Percentiles rank a stretch among this genome's conserved stretches.
Evolutionary conservation across 2,113 vertebrate genomes (phyloP).

Genomic region (Megalops atlanticus): DNA sequence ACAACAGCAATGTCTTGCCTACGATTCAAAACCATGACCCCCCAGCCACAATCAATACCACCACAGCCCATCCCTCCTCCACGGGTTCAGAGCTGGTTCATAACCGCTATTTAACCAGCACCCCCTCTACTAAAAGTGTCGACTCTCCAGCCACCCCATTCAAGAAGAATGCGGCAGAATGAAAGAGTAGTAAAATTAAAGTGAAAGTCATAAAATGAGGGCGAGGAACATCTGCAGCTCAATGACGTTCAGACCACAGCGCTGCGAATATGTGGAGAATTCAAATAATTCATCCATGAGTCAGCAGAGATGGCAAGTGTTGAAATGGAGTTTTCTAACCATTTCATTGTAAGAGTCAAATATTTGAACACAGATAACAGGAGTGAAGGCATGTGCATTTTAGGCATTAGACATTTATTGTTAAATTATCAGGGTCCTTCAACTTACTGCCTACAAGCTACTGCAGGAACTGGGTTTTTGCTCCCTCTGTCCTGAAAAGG

Average conservation of each 20-base stretch:
- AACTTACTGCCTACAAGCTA: too few species aligned
- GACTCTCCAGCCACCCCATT: neutral
- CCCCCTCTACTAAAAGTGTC: neutral
- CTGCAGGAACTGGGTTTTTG: neutral
- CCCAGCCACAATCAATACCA: too few species aligned
- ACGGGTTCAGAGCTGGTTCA: too few species aligned
- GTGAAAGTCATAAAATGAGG: neutral
- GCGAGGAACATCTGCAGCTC: neutral
- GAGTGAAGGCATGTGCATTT: neutral
- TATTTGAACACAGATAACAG: neutral
- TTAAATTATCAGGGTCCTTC: too few species aligned
- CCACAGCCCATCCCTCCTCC: too few species aligned
- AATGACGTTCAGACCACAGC: neutral
- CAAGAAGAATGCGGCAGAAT: neutral
- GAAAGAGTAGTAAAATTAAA: neutral
- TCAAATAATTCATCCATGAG: neutral
- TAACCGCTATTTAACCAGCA: neutral
- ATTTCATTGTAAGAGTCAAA: neutral
- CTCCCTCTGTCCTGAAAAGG: conserved; percentile 25
- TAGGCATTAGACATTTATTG: neutral
- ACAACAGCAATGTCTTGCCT: too few species aligned
- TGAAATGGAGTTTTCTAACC: neutral
- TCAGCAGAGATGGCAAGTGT: neutral
- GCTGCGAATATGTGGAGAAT: neutral
- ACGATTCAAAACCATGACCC: neutral